Base-by-base conservation (phyloP, 2,888 invertebrate species). In the Diploptera punctata region DNA sequence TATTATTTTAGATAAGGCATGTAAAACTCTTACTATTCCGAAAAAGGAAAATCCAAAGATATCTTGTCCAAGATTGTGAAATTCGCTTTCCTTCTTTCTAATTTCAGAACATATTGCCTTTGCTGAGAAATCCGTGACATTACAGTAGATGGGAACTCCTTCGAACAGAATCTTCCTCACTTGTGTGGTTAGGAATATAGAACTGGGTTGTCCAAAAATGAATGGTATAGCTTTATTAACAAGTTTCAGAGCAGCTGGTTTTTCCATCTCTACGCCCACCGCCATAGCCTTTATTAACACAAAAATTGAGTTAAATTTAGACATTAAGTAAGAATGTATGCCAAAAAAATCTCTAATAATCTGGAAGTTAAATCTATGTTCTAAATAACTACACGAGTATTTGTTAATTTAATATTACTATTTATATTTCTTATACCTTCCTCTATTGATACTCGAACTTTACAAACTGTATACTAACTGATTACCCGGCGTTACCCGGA, bases 81-180 rank as follows among this genome's bases (percentile, higher is more conserved):
- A 80, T 57, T 88, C 87, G 2, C 87, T 86, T 0, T 85, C 85
- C 77, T 91, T 90, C 29, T 88, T 87, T 81, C 90, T 90, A 76
- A 94, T 81, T 1, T 89, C 86, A 0, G 88, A 85, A 79, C 94
- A 94, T 0, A 92, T 86, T 0, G 93, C 92, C 78, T 91, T 90
- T 0, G 91, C 91, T 0, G 92, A 90, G 76, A 93, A 93, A 76
- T 94, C 93, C 0, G 88, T 89, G 43, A 90, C 88, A 0, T 87
- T 88, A 77, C 94, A 94, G 78, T 94, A 90, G 52, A 94, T 87
- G 0, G 86, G 81, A 3, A 92, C 78, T 0, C 95, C 95, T 49
- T 89, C 86, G 80, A 94, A 95, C 43, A 95, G 83, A 31, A 94
- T 80, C 75, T 94, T 92, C 79, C 89, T 83, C 0, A 88, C 92